Percentiles rank a stretch among this genome's conserved stretches.
Conservation (phyloP, 2,888 invertebrate genomes). For the Trisateles emortualis region DNA sequence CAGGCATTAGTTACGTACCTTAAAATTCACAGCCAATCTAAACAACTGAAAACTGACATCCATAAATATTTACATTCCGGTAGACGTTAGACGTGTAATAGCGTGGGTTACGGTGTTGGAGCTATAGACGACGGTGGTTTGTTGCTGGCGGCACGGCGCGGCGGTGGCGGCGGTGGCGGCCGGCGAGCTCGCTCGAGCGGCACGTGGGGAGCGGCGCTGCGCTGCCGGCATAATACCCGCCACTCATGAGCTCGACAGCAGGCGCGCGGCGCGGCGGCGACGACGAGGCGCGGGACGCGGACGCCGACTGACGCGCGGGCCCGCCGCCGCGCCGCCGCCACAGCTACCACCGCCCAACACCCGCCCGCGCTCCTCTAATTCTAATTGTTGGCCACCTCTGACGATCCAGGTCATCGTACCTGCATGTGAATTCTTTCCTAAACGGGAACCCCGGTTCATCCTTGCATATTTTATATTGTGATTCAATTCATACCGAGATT, state of each 20-base stretch:
- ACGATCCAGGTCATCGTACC: constrained; percentile 82
- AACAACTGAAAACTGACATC: constrained; percentile 86
- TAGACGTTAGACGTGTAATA: constrained; percentile 75
- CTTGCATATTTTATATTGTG: constrained; percentile 75
- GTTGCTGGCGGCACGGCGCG: constrained; percentile 58
- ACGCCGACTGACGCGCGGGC: constrained; percentile 61
- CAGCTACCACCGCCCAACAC: constrained; percentile 47
- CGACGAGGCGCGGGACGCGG: constrained; percentile 56
- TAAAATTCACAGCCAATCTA: constrained; percentile 86
- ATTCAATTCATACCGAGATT: constrained; percentile 66
- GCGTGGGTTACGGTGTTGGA: constrained; percentile 70
- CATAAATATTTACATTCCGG: constrained; percentile 86
- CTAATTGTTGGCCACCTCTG: constrained; percentile 80
- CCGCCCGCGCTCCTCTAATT: constrained; percentile 69
- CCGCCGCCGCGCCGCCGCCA: constrained; percentile 56
- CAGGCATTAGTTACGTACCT: constrained; percentile 82
- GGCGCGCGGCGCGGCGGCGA: constrained; percentile 53
- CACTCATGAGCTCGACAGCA: constrained; percentile 55
- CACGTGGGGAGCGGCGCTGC: constrained; percentile 72
- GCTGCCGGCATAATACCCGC: constrained; percentile 79
- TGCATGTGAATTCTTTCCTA: constrained; percentile 71
- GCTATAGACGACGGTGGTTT: constrained; percentile 56
- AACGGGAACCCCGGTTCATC: constrained; percentile 64
- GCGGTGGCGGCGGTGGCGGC: constrained; percentile 60
- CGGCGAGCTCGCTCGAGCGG: constrained; percentile 68